Base-by-base conservation (phyloP, 2,888 invertebrate genomes). In the Drosophila helvetica region DNA sequence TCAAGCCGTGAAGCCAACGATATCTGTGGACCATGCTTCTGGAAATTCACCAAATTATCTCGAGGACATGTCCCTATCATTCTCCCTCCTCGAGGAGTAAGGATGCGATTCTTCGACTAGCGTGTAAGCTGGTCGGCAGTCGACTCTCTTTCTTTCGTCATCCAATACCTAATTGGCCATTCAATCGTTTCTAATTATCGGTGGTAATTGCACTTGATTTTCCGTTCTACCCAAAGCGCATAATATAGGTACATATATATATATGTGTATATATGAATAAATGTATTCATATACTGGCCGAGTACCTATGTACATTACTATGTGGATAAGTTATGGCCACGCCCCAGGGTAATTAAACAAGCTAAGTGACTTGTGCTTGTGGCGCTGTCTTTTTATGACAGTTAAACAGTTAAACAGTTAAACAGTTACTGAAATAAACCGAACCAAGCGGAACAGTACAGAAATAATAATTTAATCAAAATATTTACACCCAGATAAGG, bases 401-500 rank as follows among this genome's bases (percentile, higher is more conserved):
- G 18, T 38, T 15, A 38, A 38, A 15, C 27, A 33, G 18, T 33
- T 5, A 33, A 33, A 33, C 27, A 18, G 56, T n/a, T 18, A 56
- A 25, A 17, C 42, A 51, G 52, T 43, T 47, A 17, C 42, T 65
- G 48, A 63, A 65, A 63, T 48, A 54, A 30, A 33, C 33, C 4
- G 33, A 50, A n/a, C 5, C 15, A 58, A 65, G 58, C 38, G 52
- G 17, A 30, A 51, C 33, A 30, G 27, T 17, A 12, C 19, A 52
- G 19, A 59, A 54, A 63, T 43, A 59, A 38, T 45, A 45, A 59
- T 50, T 67, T 54, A 53, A 57, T 62, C 45, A 71, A 46, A 69
- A 69, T 57, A 71, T 71, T 71, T 69, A 53, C 62, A 10, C n/a
- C 9, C 60, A 46, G 69, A 68, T 69, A 60, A 69, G 69, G 55